phyloP scores from a whole-genome alignment of 2,888 invertebrate species.

The Zaprionus bogoriensis region DNA sequence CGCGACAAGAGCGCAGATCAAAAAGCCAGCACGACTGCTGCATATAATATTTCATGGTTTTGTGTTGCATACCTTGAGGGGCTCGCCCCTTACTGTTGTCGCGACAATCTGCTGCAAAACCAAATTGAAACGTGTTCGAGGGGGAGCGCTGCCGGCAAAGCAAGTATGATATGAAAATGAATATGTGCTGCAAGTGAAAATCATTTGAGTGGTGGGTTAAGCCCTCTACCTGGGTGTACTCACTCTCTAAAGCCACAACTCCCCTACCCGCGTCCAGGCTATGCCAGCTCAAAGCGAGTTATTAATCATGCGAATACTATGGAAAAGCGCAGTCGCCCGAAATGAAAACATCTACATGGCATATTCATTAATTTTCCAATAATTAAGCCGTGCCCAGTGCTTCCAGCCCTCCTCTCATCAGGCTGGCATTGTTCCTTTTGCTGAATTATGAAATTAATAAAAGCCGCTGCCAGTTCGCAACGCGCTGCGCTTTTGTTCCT shows the following conservation, averaged over 20 bases:
- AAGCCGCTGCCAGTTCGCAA: conserved; percentile 60
- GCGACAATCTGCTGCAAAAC: conserved; percentile 19
- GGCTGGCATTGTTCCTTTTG: conserved; percentile 40
- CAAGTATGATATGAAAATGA: conserved; percentile 29
- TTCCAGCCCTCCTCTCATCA: not conserved
- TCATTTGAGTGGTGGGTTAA: conserved; percentile 2
- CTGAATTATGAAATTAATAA: conserved; percentile 79
- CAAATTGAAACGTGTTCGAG: conserved; percentile 40
- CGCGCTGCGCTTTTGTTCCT: conserved; percentile 69
- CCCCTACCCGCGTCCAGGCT: too few relatives aligned
- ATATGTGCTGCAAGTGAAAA: conserved; percentile 30
- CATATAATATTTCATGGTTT: conserved; percentile 49
- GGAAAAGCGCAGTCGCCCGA: conserved; percentile 10
- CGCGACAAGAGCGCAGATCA: conserved; percentile 14
- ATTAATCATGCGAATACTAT: conserved; percentile 51
- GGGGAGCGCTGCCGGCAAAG: not conserved
- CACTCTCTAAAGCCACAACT: not conserved
- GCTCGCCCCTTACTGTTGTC: conserved; percentile 12
- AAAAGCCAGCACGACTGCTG: conserved; percentile 37
- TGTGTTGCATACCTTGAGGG: conserved; percentile 45
- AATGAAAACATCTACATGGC: conserved; percentile 67
- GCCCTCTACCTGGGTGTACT: not conserved
- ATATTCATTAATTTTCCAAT: conserved; percentile 77
- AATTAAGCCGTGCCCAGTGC: conserved; percentile 56
- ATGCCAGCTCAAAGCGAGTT: conserved; percentile 7